Evolutionary conservation across 2,797 vertebrate genomes (phyloP).

Genomic region (Megaceryle alcyon): DNA sequence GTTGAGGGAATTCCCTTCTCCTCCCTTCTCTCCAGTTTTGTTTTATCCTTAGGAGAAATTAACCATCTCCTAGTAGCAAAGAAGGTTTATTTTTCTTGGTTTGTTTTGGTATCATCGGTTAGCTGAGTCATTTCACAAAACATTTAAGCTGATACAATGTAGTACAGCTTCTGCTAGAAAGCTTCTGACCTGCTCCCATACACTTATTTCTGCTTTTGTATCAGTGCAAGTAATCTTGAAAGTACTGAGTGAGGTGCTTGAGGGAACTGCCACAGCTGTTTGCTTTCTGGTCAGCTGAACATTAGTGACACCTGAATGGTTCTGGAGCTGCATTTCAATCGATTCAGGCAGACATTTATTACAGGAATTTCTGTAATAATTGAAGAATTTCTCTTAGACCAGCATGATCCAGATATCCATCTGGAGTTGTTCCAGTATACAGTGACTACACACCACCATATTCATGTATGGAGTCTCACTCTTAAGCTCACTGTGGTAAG

Average conservation of each 20-base stretch:
- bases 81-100: neutral
- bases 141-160: neutral
- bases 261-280: neutral
- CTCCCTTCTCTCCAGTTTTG: neutral
- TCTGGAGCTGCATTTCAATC: neutral
- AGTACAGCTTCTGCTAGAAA: neutral
- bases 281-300: neutral
- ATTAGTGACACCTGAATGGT: neutral
- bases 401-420: neutral
- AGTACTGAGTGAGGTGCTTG: neutral
- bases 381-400: neutral
- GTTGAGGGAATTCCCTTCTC: neutral
- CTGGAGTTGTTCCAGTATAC: neutral
- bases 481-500: neutral
- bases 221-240: neutral
- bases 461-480: neutral
- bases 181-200: neutral
- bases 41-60: neutral
- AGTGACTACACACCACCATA: rapidly evolving
- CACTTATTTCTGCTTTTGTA: neutral
- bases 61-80: neutral
- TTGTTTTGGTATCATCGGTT: neutral
- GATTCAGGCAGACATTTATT: neutral
- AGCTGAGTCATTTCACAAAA: neutral
- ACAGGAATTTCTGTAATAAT: neutral